Conservation (phyloP, 2,888 invertebrate genomes). For the Synergus umbraculus region DNA sequence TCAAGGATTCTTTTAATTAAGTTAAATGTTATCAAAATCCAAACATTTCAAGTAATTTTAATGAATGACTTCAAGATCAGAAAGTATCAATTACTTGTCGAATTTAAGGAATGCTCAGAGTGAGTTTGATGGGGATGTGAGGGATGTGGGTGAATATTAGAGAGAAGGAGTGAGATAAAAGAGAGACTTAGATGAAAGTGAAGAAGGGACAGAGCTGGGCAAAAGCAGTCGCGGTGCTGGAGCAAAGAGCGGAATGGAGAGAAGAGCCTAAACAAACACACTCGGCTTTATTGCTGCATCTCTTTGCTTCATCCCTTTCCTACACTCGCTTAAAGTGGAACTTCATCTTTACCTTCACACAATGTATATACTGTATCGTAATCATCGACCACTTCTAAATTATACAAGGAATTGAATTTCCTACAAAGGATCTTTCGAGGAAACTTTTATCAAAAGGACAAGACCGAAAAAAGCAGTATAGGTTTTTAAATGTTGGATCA, state of each 20-base stretch:
- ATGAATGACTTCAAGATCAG: no score
- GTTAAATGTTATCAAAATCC: no score
- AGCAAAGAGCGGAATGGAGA: slow-evolving; percentile 62
- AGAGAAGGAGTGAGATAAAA: slow-evolving; percentile 53
- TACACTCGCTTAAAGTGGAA: slow-evolving; percentile 58
- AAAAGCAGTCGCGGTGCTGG: slow-evolving; percentile 43
- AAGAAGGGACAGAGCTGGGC: slow-evolving; percentile 46
- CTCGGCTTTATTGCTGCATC: slow-evolving; percentile 74
- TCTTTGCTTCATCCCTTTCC: slow-evolving; percentile 60
- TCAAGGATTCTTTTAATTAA: no score
- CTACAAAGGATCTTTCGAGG: neutral
- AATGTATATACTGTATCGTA: slow-evolving; percentile 45
- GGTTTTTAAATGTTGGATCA: no score
- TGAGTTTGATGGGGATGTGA: slow-evolving; percentile 46
- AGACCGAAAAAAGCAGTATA: neutral
- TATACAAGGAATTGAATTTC: neutral
- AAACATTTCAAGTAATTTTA: no score
- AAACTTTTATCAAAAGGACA: neutral
- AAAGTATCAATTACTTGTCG: neutral
- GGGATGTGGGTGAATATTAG: slow-evolving; percentile 49
- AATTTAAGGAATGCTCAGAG: slow-evolving; percentile 44
- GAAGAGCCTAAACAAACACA: slow-evolving; percentile 75
- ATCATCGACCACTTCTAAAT: slow-evolving; percentile 51
- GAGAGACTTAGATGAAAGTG: slow-evolving; percentile 40
- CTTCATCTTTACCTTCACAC: slow-evolving; percentile 58